A percentile compares a stretch with the other conserved stretches of the same genome.
Conservation (phyloP, 2,113 vertebrate species). For the Artemisiospiza belli region DNA sequence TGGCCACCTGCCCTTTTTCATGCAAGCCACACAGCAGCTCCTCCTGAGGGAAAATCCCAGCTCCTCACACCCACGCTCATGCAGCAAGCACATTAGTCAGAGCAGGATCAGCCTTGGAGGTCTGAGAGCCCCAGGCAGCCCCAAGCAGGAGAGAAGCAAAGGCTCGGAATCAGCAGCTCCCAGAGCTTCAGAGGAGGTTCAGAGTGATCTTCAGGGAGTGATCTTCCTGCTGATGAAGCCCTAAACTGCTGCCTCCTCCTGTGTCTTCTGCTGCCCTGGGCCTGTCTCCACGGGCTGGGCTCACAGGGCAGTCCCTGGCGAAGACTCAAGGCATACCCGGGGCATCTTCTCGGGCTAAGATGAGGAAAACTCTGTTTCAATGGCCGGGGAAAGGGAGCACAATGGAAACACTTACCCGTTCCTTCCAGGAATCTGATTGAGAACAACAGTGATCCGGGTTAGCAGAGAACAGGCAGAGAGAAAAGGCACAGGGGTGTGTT, state of each 20-base stretch:
- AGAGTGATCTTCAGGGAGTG: not conserved
- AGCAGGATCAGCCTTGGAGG: not conserved
- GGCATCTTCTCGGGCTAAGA: slow-evolving; percentile 77
- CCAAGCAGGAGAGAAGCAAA: not conserved
- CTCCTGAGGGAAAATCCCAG: not conserved
- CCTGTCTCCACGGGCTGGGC: slow-evolving; percentile 35
- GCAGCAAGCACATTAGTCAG: not conserved
- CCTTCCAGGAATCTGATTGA: not conserved
- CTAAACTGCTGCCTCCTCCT: slow-evolving; percentile 22
- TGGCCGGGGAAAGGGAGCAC: not conserved
- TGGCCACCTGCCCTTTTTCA: not conserved
- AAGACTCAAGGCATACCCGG: slow-evolving; percentile 66
- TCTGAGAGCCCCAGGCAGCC: not conserved
- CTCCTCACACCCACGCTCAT: not conserved
- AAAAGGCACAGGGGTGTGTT: not conserved
- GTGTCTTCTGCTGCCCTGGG: slow-evolving; percentile 39
- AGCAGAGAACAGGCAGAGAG: not conserved
- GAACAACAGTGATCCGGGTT: not conserved
- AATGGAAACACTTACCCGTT: slow-evolving; percentile 19
- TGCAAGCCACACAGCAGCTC: not conserved
- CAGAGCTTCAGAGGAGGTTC: slow-evolving; percentile 26
- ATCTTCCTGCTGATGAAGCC: not conserved
- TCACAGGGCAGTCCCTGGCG: slow-evolving; percentile 75
- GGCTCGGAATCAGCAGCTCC: not conserved
- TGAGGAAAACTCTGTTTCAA: slow-evolving; percentile 78